Evolutionary conservation across 2,113 vertebrate genomes (phyloP), one percentile per base, ranked within the genome.

Genomic region (Phalacrocorax pelagicus): DNA sequence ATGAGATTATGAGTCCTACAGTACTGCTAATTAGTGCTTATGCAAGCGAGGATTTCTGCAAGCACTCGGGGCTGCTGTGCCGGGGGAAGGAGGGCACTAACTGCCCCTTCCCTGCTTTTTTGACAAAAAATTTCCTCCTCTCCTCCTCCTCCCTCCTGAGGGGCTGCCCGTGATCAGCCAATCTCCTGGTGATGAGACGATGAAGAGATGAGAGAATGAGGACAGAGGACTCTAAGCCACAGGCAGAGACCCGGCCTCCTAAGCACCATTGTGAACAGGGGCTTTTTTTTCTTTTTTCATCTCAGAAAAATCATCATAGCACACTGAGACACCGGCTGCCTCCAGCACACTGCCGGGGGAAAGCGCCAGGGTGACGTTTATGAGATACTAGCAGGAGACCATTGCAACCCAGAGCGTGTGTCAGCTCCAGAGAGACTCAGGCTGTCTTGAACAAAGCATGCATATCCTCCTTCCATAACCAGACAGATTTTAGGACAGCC

Each of bases 41-140:
- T 10, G 40, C 69, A 97, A 84, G 16, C 5, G 4, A 32, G 86
- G 95, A 96, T 97, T 97, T 97, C 69, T 63, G 38, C 85, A 82
- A 82, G 85, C 70, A 85, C 71, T 70, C 11, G 1, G n/a, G 57
- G 69, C 75, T 89, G 71, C 72, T 81, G 44, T 12, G 44, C 44
- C 14, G 0, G 27, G 34, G n/a, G 30, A 19, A 40, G 19, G 1
- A 2, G 38, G 38, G 22, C 54, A 47, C 5, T 4, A 8, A 44
- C 67, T 12, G 36, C 22, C 30, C 46, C 46, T 38, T 61, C 26
- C 23, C 24, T 3, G 3, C 4, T 12, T 19, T 47, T 91, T 17
- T 2, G 4, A 70, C 72, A 49, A 52, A 63, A 9, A 46, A 21
- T 10, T 32, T 46, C n/a, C 13, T 58, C 21, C 38, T 12, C n/a